Base-by-base conservation (phyloP, 2,797 vertebrate genomes). In the Carcharodon carcharias region DNA sequence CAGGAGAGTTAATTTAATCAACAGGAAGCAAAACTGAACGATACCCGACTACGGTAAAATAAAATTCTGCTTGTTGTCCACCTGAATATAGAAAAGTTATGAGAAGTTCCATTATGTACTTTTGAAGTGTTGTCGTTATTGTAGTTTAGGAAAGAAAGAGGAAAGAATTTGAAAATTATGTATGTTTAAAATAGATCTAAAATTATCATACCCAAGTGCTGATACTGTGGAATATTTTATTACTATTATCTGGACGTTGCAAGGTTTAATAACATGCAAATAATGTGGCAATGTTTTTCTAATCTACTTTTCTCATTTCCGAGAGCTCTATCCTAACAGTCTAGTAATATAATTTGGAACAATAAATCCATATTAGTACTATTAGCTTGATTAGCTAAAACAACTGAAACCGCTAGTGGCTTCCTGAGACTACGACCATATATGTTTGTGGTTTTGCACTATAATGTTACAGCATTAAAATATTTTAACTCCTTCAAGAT, bases 321-420 rank as follows among this genome's bases (percentile, higher is more conserved):
- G 58, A 63, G 58, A 92, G 14, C 56, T 92, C 56, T 35, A 35
- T 92, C 89, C 89, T n/a, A 21, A 92, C 56, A 92, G 28, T 6
- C 89, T 9, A 61, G 58, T 92, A 92, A 92, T 58, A 58, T 3
- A 35, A 61, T 92, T 58, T 92, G 89, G 89, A 61, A 31, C 56
- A 63, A 61, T 92, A 14, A 92, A 63, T 63, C 45, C 50, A 92
- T 35, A 14, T 63, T n/a, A 61, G 58, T 63, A 63, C 12, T n/a
- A 31, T 92, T 61, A 63, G 89, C 58, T n/a, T 92, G 89, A 92
- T 63, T 92, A 92, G 89, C 88, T 91, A 61, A 31, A 91, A 91
- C 28, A 92, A n/a, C 56, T 61, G 35, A 92, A 63, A 63, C 28
- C 16, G 63, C 63, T n/a, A 63, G 28, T 85, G 18, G 45, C 82